Conservation (phyloP, 2,113 vertebrate species). For the Pionites leucogaster region DNA sequence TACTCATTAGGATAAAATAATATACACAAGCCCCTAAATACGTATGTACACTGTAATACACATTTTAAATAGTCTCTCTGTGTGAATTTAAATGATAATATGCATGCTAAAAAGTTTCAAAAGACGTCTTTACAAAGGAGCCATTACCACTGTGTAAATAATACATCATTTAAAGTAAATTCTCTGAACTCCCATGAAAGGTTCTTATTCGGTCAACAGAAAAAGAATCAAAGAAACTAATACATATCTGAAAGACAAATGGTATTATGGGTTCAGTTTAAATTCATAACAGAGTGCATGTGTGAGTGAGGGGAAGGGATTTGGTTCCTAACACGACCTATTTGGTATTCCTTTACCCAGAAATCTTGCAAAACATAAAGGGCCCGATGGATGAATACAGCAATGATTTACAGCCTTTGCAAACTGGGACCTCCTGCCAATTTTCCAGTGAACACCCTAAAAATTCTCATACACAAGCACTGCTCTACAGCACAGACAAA, state of each 20-base stretch:
- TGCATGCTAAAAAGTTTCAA: conserved; percentile 54
- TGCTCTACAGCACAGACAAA: background rate
- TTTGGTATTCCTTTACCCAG: background rate
- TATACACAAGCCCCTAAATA: conserved; percentile 66
- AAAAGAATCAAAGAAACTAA: background rate
- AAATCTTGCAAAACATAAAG: background rate
- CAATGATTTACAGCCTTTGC: background rate
- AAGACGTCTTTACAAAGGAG: conserved; percentile 56
- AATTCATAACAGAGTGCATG: background rate
- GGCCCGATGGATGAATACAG: background rate
- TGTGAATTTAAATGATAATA: conserved; percentile 61
- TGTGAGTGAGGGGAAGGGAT: background rate
- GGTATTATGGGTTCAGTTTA: background rate
- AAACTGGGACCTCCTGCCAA: background rate
- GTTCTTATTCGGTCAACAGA: conserved; percentile 16
- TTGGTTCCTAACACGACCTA: background rate
- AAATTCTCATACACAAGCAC: background rate
- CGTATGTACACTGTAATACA: conserved; percentile 54
- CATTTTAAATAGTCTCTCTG: conserved; percentile 50
- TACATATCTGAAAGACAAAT: background rate
- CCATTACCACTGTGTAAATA: conserved; percentile 65
- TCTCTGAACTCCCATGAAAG: conserved; percentile 16
- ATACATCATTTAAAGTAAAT: conserved; percentile 62
- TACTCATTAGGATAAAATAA: conserved; percentile 69
- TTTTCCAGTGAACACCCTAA: background rate